Evolutionary conservation across 1,140 invertebrate species (phyloP).

Genomic region (Physella acuta): DNA sequence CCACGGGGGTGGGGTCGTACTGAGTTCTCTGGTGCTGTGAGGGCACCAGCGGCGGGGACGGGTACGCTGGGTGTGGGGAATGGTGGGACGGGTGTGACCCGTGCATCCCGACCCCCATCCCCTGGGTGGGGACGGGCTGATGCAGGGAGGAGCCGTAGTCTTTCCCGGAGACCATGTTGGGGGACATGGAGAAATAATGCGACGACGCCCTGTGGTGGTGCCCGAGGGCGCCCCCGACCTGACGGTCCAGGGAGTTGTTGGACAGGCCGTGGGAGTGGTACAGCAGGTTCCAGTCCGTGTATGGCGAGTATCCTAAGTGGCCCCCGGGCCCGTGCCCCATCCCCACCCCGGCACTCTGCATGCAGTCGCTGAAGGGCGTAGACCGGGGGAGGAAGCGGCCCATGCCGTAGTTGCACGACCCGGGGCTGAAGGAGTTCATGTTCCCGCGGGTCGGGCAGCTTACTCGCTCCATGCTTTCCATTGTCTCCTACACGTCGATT

Average conservation of each 20-base stretch:
- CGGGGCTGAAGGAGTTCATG: conserved; percentile 13
- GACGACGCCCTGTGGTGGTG: conserved; percentile 19
- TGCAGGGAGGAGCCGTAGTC: conserved; percentile 23
- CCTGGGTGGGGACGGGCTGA: neutral
- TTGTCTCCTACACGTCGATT: neutral
- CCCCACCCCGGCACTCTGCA: conserved; percentile 41
- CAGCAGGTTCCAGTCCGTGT: conserved; percentile 43
- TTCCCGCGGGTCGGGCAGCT: conserved; percentile 10
- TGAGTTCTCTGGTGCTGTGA: conserved; percentile 22
- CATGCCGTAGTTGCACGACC: conserved; percentile 35
- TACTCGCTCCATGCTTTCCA: conserved; percentile 26
- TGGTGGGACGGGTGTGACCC: conserved; percentile 21
- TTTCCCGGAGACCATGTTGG: conserved; percentile 16
- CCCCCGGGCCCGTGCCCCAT: conserved; percentile 23
- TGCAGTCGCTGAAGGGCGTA: conserved; percentile 44
- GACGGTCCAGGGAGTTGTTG: conserved; percentile 18
- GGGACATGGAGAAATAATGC: conserved; percentile 21
- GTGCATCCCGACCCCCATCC: conserved; percentile 19
- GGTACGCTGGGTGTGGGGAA: conserved; percentile 21
- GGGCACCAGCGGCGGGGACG: conserved; percentile 26
- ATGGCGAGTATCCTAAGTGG: conserved; percentile 37
- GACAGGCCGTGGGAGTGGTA: conserved; percentile 30
- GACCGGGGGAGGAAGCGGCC: conserved; percentile 41
- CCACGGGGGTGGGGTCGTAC: conserved; percentile 16
- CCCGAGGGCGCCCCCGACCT: conserved; percentile 16